phyloP scores from a whole-genome alignment of 2,113 vertebrate species.

The Rhinoderma darwinii region DNA sequence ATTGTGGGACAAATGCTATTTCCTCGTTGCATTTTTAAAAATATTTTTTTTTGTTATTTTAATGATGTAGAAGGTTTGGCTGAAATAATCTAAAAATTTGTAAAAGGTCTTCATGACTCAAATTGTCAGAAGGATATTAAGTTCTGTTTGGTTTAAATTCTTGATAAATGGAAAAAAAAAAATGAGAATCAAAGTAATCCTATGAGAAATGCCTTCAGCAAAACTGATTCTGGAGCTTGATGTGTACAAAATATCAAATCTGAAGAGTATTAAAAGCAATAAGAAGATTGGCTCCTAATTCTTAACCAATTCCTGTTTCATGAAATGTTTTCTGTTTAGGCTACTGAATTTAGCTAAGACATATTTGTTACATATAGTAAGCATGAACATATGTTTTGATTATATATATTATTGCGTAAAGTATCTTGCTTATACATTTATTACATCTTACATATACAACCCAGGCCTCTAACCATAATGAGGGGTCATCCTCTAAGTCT shows the following conservation, averaged over 20 bases:
- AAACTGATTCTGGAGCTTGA: conserved; percentile 18
- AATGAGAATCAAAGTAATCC: conserved; percentile 13
- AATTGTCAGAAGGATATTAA: conserved; percentile 24
- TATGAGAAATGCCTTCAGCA: not conserved
- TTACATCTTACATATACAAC: no score
- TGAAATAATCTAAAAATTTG: not conserved
- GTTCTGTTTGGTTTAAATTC: not conserved
- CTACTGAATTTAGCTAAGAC: no score
- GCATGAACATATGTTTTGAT: no score
- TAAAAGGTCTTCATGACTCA: not conserved
- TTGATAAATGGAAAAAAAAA: not conserved
- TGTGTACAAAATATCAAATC: conserved; percentile 28
- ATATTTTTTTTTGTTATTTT: conserved; percentile 23
- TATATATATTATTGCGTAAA: no score
- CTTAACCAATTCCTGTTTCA: not conserved
- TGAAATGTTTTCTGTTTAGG: no score
- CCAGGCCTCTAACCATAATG: no score
- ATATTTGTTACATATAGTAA: no score
- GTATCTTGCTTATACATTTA: no score
- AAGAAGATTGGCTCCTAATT: not conserved
- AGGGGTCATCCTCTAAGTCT: no score
- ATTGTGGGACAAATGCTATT: conserved; percentile 48
- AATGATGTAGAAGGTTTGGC: not conserved
- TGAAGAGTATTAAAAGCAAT: not conserved
- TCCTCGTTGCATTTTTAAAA: conserved; percentile 28